phyloP scores from a whole-genome alignment of 2,113 vertebrate genomes.

The Indicator maculatus region DNA sequence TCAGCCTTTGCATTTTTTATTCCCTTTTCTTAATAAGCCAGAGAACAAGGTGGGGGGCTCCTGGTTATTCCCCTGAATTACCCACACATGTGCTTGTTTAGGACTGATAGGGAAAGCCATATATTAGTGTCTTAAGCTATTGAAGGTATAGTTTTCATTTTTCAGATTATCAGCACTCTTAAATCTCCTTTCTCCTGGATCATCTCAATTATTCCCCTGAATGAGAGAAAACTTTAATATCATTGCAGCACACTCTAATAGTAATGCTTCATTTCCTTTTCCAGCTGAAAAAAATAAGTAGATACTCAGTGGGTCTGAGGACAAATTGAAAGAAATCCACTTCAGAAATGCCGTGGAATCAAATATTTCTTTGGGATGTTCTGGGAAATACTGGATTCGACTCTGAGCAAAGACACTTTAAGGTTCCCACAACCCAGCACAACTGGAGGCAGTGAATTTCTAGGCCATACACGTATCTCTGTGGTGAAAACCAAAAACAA shows the following conservation, averaged over 20 bases:
- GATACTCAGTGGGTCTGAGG: neutral
- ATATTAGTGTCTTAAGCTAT: neutral
- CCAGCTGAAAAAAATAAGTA: neutral
- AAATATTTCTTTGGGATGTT: neutral
- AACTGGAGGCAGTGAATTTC: neutral
- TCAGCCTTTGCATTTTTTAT: neutral
- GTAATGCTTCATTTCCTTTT: neutral
- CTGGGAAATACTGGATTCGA: neutral
- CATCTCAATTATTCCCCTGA: neutral
- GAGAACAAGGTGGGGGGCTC: neutral
- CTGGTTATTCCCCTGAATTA: rapidly evolving
- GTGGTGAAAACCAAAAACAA: neutral
- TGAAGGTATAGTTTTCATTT: neutral
- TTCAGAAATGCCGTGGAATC: neutral
- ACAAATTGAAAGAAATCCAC: neutral
- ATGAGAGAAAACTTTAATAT: neutral
- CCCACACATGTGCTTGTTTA: neutral
- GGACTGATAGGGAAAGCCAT: neutral
- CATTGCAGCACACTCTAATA: neutral
- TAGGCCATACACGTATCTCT: neutral
- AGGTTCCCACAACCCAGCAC: neutral
- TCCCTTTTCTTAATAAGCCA: neutral
- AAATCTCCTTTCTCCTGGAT: neutral
- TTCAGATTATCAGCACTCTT: neutral
- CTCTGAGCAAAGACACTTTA: neutral